phyloP scores from a whole-genome alignment of 2,888 invertebrate genomes.

The Litoditis marina region DNA sequence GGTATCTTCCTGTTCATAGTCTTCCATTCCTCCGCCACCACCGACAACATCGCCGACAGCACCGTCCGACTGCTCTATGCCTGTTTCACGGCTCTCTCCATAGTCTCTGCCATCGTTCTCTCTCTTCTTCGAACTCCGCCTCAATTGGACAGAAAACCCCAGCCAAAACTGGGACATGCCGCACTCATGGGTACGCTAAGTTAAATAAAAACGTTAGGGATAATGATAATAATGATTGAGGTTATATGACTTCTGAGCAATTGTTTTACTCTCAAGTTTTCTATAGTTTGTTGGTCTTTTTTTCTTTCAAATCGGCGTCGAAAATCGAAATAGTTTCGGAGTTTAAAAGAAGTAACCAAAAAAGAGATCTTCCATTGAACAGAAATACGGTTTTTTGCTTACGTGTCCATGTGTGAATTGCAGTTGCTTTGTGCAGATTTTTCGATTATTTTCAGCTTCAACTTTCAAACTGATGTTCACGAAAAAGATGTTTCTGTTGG shows the following conservation, averaged over 20 bases:
- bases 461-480: slow-evolving; percentile 45
- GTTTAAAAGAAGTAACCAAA: too few relatives aligned
- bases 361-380: too few relatives aligned
- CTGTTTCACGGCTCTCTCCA: slow-evolving; percentile 72
- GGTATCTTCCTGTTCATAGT: slow-evolving; percentile 89
- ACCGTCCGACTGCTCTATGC: slow-evolving; percentile 72
- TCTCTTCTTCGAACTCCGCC: slow-evolving; percentile 59
- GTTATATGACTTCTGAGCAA: too few relatives aligned
- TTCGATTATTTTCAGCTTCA: slow-evolving; percentile 16
- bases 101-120: slow-evolving; percentile 70
- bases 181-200: slow-evolving; percentile 21
- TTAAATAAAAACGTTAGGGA: too few relatives aligned
- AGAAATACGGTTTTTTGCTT: too few relatives aligned
- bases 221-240: too few relatives aligned
- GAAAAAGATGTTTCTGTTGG: slow-evolving; percentile 41
- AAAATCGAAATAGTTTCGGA: too few relatives aligned
- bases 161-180: slow-evolving; percentile 14
- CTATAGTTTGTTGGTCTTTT: too few relatives aligned
- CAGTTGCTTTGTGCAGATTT: too few relatives aligned
- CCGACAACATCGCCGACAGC: slow-evolving; percentile 37
- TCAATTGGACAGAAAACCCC: slow-evolving; percentile 20
- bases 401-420: too few relatives aligned
- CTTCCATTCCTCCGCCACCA: slow-evolving; percentile 67
- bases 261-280: too few relatives aligned
- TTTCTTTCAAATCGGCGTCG: too few relatives aligned